Conservation (phyloP, 2,797 vertebrate species). For the Tokudaia muenninki region DNA sequence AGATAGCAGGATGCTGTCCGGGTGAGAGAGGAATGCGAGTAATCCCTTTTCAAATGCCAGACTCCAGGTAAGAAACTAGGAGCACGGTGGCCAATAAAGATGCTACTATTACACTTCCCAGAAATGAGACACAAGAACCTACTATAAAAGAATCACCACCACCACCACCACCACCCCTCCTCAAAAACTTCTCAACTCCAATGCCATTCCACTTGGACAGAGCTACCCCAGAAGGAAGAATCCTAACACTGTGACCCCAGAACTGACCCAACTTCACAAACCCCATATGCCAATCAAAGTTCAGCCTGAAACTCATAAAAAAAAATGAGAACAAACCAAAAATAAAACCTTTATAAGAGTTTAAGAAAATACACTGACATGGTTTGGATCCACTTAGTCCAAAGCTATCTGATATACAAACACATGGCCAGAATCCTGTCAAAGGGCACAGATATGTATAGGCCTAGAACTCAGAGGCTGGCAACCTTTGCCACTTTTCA, state of each 20-base stretch:
- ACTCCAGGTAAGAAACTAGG: background rate
- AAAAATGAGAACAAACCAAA: constrained; percentile 10
- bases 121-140: background rate
- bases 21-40: background rate
- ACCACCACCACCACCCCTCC: too few species aligned
- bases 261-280: background rate
- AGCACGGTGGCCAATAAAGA: background rate
- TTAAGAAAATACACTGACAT: background rate
- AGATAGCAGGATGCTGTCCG: background rate
- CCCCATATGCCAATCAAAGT: background rate
- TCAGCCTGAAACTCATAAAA: constrained; percentile 18
- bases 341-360: background rate
- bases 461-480: background rate
- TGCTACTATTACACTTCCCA: background rate
- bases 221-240: constrained; percentile 22
- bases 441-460: background rate
- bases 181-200: background rate
- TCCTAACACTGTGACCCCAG: background rate
- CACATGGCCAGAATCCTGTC: background rate
- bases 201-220: background rate
- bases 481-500: background rate
- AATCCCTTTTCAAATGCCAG: background rate
- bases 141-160: background rate
- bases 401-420: background rate
- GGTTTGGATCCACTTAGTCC: background rate